Evolutionary conservation across 2,797 vertebrate species (phyloP), one percentile per base, ranked within the genome.

Genomic region (Intellagama lesueurii): DNA sequence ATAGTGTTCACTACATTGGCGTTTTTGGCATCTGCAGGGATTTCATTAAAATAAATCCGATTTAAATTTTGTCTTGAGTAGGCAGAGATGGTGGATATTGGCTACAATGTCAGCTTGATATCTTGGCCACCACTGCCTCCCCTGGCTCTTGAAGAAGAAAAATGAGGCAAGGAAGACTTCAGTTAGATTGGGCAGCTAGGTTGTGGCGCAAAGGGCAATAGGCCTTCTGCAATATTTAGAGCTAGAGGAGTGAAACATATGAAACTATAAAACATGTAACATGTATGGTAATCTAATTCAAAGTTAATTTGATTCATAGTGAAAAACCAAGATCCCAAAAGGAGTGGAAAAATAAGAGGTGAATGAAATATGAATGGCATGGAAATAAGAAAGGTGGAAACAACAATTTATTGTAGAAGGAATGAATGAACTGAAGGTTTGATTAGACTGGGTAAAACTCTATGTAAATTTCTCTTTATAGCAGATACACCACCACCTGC

Each of bases 401-500:
- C 52, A 81, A 40, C 12, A 3, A 26, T 32, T 24, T 22, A 60
- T 69, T 75, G 17, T 75, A 32, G 8, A 40, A 66, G 17, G 24
- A 52, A 44, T 7, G 24, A 52, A 44, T 11, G 60, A 40, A 32
- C 24, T 12, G 16, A 8, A 78, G 44, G 44, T 75, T 4, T 52
- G 1, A n/a, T 32, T 78, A 44, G n/a, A 28, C 30, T 28, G 35
- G n/a, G 35, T 87, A 60, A 87, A 77, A 75, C 80, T 86, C 82
- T 69, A 32, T 85, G 7, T 30, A 14, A 60, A 72, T 90, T 5
- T 4, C 16, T 79, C 0, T 84, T 91, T 88, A 80, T 90, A 97
- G 97, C 97, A 93, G 97, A 97, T 94, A 97, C 97, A 70, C 97
- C 97, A 83, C 97, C 97, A 91, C 97, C 97, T 91, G 97, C 97